Conservation (phyloP, 2,888 invertebrate genomes). For the Girardia tigrina region DNA sequence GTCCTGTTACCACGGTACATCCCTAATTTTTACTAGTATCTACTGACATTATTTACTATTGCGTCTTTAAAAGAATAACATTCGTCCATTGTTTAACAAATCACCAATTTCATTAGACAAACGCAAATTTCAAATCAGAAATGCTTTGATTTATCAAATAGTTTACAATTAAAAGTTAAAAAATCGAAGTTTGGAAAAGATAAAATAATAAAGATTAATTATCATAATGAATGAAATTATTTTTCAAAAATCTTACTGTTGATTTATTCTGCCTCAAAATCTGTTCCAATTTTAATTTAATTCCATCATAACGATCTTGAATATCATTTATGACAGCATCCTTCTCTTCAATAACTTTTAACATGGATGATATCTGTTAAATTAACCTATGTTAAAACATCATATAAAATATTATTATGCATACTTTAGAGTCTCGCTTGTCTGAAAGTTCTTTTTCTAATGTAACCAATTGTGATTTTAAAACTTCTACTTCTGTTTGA, state of each 20-base stretch:
- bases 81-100: no score
- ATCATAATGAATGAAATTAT: no score
- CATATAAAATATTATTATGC: background rate
- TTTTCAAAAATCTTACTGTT: background rate
- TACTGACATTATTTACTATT: no score
- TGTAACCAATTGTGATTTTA: background rate
- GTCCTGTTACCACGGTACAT: no score
- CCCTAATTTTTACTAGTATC: no score
- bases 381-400: background rate
- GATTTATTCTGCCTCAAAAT: background rate
- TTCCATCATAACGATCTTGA: background rate
- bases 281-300: background rate
- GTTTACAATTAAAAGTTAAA: background rate
- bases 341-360: conserved; percentile 12
- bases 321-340: conserved; percentile 3
- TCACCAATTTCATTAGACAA: no score
- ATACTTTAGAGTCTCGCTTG: background rate
- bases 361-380: background rate
- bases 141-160: background rate
- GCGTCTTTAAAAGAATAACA: no score
- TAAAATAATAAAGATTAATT: no score
- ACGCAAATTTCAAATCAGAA: background rate
- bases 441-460: conserved; percentile 1
- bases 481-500: background rate
- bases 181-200: no score